phyloP scores from a whole-genome alignment of 2,888 invertebrate species.

The Aethes cnicana region DNA sequence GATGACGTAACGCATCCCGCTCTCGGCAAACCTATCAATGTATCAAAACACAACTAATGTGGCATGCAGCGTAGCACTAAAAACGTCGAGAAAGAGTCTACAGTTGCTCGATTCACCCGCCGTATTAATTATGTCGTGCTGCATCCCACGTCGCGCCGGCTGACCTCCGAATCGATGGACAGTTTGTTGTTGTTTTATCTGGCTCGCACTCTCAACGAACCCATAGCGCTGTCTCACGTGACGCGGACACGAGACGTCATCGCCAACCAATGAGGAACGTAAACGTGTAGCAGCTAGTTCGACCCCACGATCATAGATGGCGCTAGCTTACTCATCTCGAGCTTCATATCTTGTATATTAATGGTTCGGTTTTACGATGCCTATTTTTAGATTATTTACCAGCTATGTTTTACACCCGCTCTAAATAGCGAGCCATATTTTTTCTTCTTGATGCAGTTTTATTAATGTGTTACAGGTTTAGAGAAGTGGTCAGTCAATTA shows the following conservation, averaged over 20 bases:
- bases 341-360: not conserved
- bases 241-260: slow-evolving; percentile 52
- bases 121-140: slow-evolving; percentile 27
- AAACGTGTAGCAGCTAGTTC: slow-evolving; percentile 45
- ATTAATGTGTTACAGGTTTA: too few species aligned
- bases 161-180: slow-evolving; percentile 77
- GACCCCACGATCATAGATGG: slow-evolving; percentile 59
- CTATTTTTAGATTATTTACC: slow-evolving; percentile 12
- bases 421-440: too few species aligned
- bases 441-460: too few species aligned
- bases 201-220: slow-evolving; percentile 41
- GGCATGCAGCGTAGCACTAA: too few species aligned
- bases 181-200: slow-evolving; percentile 72
- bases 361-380: slow-evolving; percentile 9
- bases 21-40: too few species aligned
- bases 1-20: too few species aligned
- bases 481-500: too few species aligned
- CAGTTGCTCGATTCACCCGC: too few species aligned
- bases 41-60: too few species aligned
- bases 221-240: slow-evolving; percentile 42
- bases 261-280: slow-evolving; percentile 50
- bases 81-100: too few species aligned
- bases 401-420: too few species aligned
- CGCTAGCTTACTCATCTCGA: slow-evolving; percentile 44
- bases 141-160: slow-evolving; percentile 50